Evolutionary conservation across 2,797 vertebrate genomes (phyloP), one percentile per base, ranked within the genome.

Genomic region (Echeneis naucrates): DNA sequence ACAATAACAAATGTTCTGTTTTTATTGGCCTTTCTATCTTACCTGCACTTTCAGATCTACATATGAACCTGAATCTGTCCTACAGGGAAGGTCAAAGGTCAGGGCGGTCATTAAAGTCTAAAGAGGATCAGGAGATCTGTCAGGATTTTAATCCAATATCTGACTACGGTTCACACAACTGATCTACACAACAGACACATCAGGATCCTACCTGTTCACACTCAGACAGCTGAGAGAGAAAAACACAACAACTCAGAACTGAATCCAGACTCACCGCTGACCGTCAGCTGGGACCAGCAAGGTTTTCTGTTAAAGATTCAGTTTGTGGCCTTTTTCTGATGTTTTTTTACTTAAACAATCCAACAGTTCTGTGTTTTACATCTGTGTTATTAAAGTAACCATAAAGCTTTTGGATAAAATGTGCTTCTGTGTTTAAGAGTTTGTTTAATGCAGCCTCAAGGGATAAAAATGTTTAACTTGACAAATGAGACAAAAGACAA

Each of bases 151-250:
- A 40, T 37, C 42, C 35, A 65, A 60, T 60, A 54, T 37, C 32
- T 51, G 32, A 38, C 23, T 8, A 52, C 10, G n/a, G n/a, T 37
- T 33, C 35, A 83, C 44, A 32, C 21, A 33, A 84, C 26, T 33
- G 40, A 33, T 73, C 51, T 32, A 8, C 10, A 70, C 55, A 68
- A 84, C 82, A 80, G 83, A 92, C 81, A 91, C 70, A 78, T 66
- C 71, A 6, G 78, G 65, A 82, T 90, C 91, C 64, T 95, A 96
- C 96, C 96, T 96, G 95, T 93, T 97, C 95, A 88, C 84, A 95
- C 92, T 96, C 96, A 93, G 95, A 97, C 82, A 92, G 96, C 96
- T 96, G 93, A 91, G 92, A 95, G 85, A 90, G 45, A 93, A 90
- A 95, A 93, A 96, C 89, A 92, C 55, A 82, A 77, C 67, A 76